These are phyloP conservation scores for Idaea aversata DNA, from an alignment of 2,888 invertebrate genomes.

Conservation along the genomic window DNA sequence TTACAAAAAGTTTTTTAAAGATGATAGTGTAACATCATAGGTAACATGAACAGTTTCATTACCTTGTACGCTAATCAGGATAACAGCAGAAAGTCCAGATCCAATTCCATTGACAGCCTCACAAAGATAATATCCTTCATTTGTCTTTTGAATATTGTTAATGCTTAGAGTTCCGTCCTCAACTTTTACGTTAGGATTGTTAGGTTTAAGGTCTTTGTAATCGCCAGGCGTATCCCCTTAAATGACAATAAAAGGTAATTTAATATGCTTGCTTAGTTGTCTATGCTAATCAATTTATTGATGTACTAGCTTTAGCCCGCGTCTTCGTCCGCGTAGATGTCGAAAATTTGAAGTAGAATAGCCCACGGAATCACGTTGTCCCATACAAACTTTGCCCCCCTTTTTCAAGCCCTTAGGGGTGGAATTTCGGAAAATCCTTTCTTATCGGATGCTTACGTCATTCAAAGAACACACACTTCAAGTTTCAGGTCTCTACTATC, in stretches of 20 bases:
- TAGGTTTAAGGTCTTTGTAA: constrained; percentile 95
- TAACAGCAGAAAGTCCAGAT: constrained; percentile 95
- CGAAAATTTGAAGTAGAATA: too few species aligned
- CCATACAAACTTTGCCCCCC: too few species aligned
- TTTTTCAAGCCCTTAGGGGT: too few species aligned
- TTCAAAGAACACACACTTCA: too few species aligned
- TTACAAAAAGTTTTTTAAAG: background rate
- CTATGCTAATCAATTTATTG: constrained; percentile 3
- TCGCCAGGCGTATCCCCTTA: constrained; percentile 94
- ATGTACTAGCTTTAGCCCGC: constrained; percentile 91
- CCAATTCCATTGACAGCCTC: constrained; percentile 98
- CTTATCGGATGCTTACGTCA: too few species aligned
- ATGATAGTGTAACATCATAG: background rate
- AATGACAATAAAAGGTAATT: constrained; percentile 27
- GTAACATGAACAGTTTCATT: background rate
- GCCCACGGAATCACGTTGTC: too few species aligned
- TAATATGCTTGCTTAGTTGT: background rate
- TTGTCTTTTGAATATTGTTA: constrained; percentile 94
- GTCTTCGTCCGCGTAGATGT: constrained; percentile 72
- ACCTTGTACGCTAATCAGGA: constrained; percentile 96
- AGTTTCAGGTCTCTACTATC: too few species aligned
- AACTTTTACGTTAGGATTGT: constrained; percentile 93
- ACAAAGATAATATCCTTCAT: constrained; percentile 97
- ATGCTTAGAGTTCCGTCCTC: constrained; percentile 96
- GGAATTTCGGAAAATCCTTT: too few species aligned